Evolutionary conservation across 2,888 invertebrate genomes (phyloP).

Genomic region (Allacma fusca): DNA sequence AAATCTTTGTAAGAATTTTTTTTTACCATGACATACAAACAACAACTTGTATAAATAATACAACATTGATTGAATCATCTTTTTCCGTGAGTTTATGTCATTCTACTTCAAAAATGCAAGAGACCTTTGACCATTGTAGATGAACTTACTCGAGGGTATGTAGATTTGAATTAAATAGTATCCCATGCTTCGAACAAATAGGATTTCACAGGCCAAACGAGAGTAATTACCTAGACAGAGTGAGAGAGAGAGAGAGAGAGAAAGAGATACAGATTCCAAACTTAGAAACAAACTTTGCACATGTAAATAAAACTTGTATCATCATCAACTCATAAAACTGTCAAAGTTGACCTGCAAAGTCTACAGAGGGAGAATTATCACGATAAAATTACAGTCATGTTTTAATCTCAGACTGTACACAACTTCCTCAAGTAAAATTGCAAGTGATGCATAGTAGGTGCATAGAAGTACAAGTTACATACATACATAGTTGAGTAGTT

Average conservation of each 20-base stretch:
- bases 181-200: constrained; percentile 96
- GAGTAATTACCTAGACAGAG: constrained; percentile 86
- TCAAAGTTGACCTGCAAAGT: constrained; percentile 7
- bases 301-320: constrained; percentile 11
- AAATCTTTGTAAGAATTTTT: neutral
- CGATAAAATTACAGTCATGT: neutral
- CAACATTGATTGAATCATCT: neutral
- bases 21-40: neutral
- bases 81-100: neutral
- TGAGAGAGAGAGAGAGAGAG: neutral
- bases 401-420: neutral
- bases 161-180: constrained; percentile 98
- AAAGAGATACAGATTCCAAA: neutral
- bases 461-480: no score
- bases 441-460: no score
- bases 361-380: constrained; percentile 1
- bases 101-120: neutral
- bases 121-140: neutral
- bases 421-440: no score
- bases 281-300: constrained; percentile 10
- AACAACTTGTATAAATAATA: neutral
- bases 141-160: constrained; percentile 77
- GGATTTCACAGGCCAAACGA: constrained; percentile 92
- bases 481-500: no score
- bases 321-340: constrained; percentile 14